phyloP scores from a whole-genome alignment of 92 coral and sea anemone genomes.

The Muricea muricata region DNA sequence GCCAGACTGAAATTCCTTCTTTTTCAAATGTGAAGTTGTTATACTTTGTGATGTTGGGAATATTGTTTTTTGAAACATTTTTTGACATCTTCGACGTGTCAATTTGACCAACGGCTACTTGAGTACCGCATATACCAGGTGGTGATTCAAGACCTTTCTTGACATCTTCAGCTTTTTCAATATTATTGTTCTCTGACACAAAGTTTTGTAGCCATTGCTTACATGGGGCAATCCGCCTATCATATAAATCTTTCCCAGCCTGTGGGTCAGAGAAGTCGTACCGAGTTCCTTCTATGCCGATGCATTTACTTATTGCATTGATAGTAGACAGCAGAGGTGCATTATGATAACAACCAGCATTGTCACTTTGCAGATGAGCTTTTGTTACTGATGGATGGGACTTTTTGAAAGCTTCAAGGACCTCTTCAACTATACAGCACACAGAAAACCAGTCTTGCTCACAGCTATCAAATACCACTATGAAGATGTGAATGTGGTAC shows the following conservation, averaged over 20 bases:
- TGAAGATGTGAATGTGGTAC: conserved; percentile 50
- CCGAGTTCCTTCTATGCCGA: background rate
- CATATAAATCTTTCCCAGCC: conserved; percentile 19
- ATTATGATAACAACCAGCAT: conserved; percentile 60
- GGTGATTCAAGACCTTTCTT: conserved; percentile 2
- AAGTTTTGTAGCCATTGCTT: no score
- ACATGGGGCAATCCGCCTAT: background rate
- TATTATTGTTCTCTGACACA: conserved; percentile 18
- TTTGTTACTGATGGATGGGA: conserved; percentile 56
- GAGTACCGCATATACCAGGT: conserved; percentile 1
- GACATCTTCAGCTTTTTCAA: background rate
- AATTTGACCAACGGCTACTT: conserved; percentile 1
- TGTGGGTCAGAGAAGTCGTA: conserved; percentile 7
- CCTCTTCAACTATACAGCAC: conserved; percentile 50
- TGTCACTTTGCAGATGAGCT: conserved; percentile 52
- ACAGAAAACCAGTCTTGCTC: conserved; percentile 54
- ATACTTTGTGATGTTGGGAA: conserved; percentile 49
- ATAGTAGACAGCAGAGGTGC: conserved; percentile 33
- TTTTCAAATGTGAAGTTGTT: conserved; percentile 42
- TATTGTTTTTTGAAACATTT: conserved; percentile 63
- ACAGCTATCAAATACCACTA: conserved; percentile 35
- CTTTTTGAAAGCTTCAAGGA: conserved; percentile 17
- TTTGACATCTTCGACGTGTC: background rate
- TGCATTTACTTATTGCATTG: background rate
- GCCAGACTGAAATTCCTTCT: conserved; percentile 59